A percentile compares a stretch with the other conserved stretches of the same genome.
Conservation (phyloP, 1,140 invertebrate species). For the Antheraea pernyi region DNA sequence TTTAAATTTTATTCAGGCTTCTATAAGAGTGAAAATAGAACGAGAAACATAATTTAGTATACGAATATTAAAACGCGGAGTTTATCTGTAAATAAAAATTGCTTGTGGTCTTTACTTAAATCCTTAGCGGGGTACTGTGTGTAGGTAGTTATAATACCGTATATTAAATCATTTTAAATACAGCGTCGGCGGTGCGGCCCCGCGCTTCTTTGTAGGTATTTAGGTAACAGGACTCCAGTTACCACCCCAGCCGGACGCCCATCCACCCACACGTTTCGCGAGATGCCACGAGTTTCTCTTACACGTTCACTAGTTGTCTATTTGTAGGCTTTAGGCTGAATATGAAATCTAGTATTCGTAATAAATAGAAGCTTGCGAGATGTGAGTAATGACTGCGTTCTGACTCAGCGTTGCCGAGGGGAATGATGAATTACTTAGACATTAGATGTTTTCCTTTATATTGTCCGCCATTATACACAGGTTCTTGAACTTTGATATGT, state of each 20-base stretch:
- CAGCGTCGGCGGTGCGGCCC: constrained; percentile 11
- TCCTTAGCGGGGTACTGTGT: no score
- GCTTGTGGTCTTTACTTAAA: no score
- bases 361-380: constrained; percentile 21
- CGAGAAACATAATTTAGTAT: no score
- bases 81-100: no score
- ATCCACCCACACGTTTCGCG: constrained; percentile 8
- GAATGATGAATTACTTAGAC: constrained; percentile 25
- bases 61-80: no score
- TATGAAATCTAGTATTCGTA: constrained; percentile 27
- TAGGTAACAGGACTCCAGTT: constrained; percentile 5
- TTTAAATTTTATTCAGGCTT: no score
- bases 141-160: constrained; percentile 15
- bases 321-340: constrained; percentile 11
- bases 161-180: constrained; percentile 21
- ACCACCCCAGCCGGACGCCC: not conserved
- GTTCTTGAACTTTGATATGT: constrained; percentile 2
- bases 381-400: constrained; percentile 25
- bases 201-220: not conserved
- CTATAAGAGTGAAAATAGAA: no score
- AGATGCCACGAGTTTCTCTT: not conserved
- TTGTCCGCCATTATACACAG: constrained; percentile 4
- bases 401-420: constrained; percentile 24
- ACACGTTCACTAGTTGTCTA: constrained; percentile 4
- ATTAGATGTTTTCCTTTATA: constrained; percentile 19